phyloP scores from a whole-genome alignment of 2,888 invertebrate species.

The Drosophila seclusa region DNA sequence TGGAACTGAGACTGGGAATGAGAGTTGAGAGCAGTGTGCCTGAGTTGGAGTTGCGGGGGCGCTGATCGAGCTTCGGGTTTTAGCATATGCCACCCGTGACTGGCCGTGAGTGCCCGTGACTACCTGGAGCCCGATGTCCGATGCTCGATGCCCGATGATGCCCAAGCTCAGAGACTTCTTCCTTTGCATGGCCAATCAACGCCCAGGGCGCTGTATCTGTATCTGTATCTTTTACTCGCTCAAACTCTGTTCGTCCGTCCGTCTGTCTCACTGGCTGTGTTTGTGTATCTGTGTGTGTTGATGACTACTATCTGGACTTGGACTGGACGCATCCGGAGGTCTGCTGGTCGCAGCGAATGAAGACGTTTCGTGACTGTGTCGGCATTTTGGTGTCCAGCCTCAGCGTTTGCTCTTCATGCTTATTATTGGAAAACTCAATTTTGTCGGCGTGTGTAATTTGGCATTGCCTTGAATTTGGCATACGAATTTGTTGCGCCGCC shows the following conservation, averaged over 20 bases:
- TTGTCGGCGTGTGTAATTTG: slow-evolving; percentile 78
- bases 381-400: slow-evolving; percentile 53
- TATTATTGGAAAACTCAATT: slow-evolving; percentile 80
- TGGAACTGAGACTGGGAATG: slow-evolving; percentile 15
- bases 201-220: slow-evolving; percentile 64
- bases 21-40: slow-evolving; percentile 10
- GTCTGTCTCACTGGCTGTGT: slow-evolving; percentile 28
- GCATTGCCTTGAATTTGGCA: slow-evolving; percentile 79
- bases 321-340: slow-evolving; percentile 76
- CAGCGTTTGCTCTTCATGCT: slow-evolving; percentile 71
- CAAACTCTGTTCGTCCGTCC: slow-evolving; percentile 19
- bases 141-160: slow-evolving; percentile 2
- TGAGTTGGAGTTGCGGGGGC: slow-evolving; percentile 47
- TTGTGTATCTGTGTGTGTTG: slow-evolving; percentile 45
- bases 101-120: slow-evolving; percentile 67
- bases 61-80: slow-evolving; percentile 44
- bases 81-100: slow-evolving; percentile 81
- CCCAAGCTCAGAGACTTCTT: slow-evolving; percentile 27
- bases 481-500: slow-evolving; percentile 76
- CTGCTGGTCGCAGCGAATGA: slow-evolving; percentile 79
- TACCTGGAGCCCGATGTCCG: slow-evolving; percentile 53
- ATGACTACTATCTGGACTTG: slow-evolving; percentile 68
- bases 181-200: slow-evolving; percentile 79
- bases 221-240: slow-evolving; percentile 51
- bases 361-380: slow-evolving; percentile 84